These are phyloP conservation scores for Gryllus longicercus DNA, from an alignment of 2,888 invertebrate genomes.

Conservation along the genomic window DNA sequence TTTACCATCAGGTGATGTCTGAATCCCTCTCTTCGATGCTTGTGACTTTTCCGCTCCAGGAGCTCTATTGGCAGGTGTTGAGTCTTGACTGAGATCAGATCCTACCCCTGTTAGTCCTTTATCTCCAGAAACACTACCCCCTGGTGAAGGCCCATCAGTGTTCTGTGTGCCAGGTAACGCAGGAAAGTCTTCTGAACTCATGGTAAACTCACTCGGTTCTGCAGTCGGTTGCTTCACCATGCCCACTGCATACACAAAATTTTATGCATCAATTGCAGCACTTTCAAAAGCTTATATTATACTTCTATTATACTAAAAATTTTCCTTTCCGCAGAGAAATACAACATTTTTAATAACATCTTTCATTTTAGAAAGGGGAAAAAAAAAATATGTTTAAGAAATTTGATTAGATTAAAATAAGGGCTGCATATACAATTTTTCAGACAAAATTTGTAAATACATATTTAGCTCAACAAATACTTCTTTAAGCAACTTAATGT, in stretches of 20 bases:
- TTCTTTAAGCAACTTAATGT: not conserved
- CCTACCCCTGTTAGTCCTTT: conserved; percentile 33
- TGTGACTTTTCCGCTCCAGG: conserved; percentile 41
- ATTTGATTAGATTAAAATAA: not conserved
- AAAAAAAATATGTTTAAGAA: not conserved
- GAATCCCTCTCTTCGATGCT: conserved; percentile 75
- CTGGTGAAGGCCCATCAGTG: conserved; percentile 62
- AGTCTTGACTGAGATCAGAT: conserved; percentile 34
- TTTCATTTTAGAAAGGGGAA: conserved; percentile 26
- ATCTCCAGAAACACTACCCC: conserved; percentile 52
- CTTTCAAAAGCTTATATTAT: no score
- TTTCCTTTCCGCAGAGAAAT: no score
- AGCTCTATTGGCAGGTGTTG: conserved; percentile 40
- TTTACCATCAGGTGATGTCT: conserved; percentile 89
- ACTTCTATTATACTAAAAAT: no score
- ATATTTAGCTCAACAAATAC: not conserved
- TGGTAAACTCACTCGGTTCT: conserved; percentile 91
- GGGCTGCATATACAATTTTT: not conserved
- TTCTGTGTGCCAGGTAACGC: conserved; percentile 90
- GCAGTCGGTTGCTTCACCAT: conserved; percentile 93
- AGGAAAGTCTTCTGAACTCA: conserved; percentile 99
- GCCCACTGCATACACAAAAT: conserved; percentile 60
- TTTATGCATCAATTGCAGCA: no score
- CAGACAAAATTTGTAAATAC: not conserved
- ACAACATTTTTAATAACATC: no score